Evolutionary conservation across 2,113 vertebrate species (phyloP), one percentile per base, ranked within the genome.

Genomic region (Petromus typicus): DNA sequence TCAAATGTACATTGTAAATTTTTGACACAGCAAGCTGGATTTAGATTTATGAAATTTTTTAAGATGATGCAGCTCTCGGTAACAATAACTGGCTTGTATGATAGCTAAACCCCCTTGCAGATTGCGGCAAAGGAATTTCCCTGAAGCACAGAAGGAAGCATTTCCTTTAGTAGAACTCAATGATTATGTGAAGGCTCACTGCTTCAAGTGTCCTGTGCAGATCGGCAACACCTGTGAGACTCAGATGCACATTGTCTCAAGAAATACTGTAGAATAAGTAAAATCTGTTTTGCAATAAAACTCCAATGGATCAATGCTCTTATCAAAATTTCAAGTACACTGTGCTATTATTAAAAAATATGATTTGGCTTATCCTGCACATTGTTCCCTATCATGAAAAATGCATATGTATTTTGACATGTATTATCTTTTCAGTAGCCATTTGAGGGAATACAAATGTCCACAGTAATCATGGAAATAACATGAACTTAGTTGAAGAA

Each of bases 271-370:
- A 81, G 32, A 75, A 57, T 12, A 32, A 71, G 11, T 10, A 25
- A n/a, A 73, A 25, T 66, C 43, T 96, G 14, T 43, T 78, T 63
- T 69, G 86, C 71, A n/a, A 87, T 25, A 80, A 80, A 59, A 63
- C 83, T 37, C 8, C 12, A 80, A 17, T 0, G 76, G 43, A 54
- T 30, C 27, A 22, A 2, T 45, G n/a, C 20, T 6, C 3, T 51
- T 22, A 45, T 63, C 12, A 81, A 48, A 84, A 76, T 76, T 57
- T 86, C 34, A 75, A 40, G 20, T 7, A 1, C 7, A 27, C 2
- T 66, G 0, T 40, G 59, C 1, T 88, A 51, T 9, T 22, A 4
- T 67, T 14, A 90, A 85, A 51, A 43, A 64, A 73, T 37, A 67
- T 25, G 4, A 59, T 83, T 40, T 78, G 23, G 11, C 86, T 83